Percentiles rank a stretch among this genome's conserved stretches.
phyloP scores from a whole-genome alignment of 2,888 invertebrate species.

The Melanargia galathea region DNA sequence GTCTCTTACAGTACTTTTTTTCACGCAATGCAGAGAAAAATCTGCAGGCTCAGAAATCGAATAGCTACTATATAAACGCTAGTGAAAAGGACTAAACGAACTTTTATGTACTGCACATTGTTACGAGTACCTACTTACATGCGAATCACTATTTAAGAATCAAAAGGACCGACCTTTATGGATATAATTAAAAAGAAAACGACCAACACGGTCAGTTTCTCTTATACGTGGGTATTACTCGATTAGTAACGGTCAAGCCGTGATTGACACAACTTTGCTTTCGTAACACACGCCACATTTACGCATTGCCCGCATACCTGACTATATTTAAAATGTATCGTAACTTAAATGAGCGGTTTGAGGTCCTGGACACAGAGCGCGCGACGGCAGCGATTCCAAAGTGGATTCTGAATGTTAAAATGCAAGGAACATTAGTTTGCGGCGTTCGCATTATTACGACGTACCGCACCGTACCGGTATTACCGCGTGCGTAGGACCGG shows the following conservation, averaged over 20 bases:
- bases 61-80: too few species aligned
- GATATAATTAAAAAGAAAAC: too few species aligned
- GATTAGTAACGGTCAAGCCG: slow-evolving; percentile 39
- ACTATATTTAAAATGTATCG: slow-evolving; percentile 36
- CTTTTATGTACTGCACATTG: too few species aligned
- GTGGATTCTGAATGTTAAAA: neutral
- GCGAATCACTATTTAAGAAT: neutral
- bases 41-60: too few species aligned
- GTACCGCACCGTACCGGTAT: too few species aligned
- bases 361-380: neutral
- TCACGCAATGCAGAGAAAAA: too few species aligned
- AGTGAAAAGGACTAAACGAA: too few species aligned
- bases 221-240: slow-evolving; percentile 32
- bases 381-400: neutral
- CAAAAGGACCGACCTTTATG: slow-evolving; percentile 15
- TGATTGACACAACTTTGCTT: slow-evolving; percentile 36
- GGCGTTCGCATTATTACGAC: too few species aligned
- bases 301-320: slow-evolving; percentile 35
- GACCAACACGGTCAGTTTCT: neutral
- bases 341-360: slow-evolving; percentile 20
- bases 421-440: neutral
- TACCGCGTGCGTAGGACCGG: too few species aligned
- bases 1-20: too few species aligned
- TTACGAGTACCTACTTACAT: too few species aligned
- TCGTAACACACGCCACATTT: slow-evolving; percentile 38